These are phyloP conservation scores for Nephrotoma flavescens DNA, from an alignment of 2,888 invertebrate genomes.

Conservation along the genomic window DNA sequence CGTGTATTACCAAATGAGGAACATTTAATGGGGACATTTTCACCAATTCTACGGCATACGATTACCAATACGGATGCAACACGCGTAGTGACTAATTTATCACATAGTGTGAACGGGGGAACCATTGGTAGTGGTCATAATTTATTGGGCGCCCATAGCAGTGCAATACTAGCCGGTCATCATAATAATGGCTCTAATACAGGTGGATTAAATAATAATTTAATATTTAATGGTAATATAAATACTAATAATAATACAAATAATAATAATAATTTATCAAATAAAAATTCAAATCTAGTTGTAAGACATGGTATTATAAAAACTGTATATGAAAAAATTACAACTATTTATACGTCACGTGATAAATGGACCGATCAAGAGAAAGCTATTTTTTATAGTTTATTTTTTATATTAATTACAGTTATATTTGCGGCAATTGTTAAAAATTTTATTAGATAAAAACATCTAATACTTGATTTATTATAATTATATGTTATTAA, in stretches of 20 bases:
- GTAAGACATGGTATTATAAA: conserved; percentile 26
- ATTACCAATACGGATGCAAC: not conserved
- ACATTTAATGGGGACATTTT: conserved; percentile 54
- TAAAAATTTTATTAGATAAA: conserved; percentile 3
- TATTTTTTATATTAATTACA: conserved; percentile 1
- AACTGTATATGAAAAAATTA: conserved; percentile 29
- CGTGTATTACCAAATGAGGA: conserved; percentile 40
- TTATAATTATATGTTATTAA: not conserved
- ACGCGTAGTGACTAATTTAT: not conserved
- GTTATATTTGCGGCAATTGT: conserved; percentile 1
- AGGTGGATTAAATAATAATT: not conserved
- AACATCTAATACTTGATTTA: not conserved
- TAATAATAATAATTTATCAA: not conserved
- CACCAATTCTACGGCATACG: conserved; percentile 40
- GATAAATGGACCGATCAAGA: conserved; percentile 29
- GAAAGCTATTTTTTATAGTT: conserved; percentile 22
- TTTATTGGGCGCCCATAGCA: conserved; percentile 11
- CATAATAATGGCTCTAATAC: not conserved
- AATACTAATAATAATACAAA: not conserved
- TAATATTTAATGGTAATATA: not conserved
- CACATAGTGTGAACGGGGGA: conserved; percentile 2
- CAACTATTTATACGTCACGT: conserved; percentile 25
- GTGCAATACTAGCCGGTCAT: not conserved
- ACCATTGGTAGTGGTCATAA: conserved; percentile 10
- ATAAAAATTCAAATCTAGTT: not conserved